A percentile compares a stretch with the other conserved stretches of the same genome.
phyloP scores from a whole-genome alignment of 2,113 vertebrate species.

The Alligator mississippiensis region DNA sequence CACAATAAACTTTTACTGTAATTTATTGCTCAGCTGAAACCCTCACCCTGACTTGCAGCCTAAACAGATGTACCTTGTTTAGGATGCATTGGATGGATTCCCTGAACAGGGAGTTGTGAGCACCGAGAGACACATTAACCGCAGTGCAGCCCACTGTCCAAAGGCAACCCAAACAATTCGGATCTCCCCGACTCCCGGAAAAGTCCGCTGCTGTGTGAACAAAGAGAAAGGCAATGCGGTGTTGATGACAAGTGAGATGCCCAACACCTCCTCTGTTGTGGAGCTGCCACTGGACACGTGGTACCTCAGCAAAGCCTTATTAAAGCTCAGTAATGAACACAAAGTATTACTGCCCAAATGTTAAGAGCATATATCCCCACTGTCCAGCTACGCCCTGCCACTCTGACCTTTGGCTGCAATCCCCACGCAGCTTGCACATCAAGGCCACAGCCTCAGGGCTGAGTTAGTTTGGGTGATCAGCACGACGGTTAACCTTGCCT shows the following conservation, averaged over 20 bases:
- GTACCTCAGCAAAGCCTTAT: not conserved
- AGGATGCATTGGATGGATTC: not conserved
- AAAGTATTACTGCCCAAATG: fast-evolving
- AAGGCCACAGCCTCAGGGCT: not conserved
- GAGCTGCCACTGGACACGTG: not conserved
- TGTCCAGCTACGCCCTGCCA: not conserved
- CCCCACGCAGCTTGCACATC: not conserved
- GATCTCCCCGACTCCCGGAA: not conserved
- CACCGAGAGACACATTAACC: not conserved
- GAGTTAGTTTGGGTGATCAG: not conserved
- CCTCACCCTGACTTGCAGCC: not conserved
- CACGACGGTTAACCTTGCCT: not conserved
- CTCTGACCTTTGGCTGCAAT: not conserved
- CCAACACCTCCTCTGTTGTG: fast-evolving
- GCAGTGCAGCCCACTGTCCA: not conserved
- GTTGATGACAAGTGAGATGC: not conserved
- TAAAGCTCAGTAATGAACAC: not conserved
- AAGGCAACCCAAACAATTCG: not conserved
- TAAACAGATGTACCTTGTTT: not conserved
- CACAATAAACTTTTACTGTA: not conserved
- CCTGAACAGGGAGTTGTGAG: not conserved
- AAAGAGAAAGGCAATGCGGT: fast-evolving
- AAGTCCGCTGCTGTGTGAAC: fast-evolving
- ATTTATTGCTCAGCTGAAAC: not conserved
- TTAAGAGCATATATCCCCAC: not conserved